Evolutionary conservation across 2,797 vertebrate genomes (phyloP).

Genomic region (Catamblyrhynchus diadema): DNA sequence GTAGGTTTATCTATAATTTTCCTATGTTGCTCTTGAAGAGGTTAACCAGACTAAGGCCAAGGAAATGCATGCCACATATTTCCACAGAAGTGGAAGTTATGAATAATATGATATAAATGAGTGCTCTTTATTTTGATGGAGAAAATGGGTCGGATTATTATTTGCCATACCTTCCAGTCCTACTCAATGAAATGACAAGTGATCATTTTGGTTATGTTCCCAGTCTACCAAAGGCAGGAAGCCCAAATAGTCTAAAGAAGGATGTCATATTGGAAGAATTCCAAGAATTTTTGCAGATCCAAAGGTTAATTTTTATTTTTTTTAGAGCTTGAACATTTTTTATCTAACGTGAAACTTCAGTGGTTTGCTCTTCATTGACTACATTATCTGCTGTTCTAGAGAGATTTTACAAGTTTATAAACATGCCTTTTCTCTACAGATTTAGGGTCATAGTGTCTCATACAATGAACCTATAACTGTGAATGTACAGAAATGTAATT

Average conservation of each 20-base stretch:
- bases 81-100: background rate
- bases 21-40: background rate
- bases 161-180: background rate
- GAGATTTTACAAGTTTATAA: background rate
- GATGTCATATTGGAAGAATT: background rate
- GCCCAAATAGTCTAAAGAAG: background rate
- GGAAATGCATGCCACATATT: background rate
- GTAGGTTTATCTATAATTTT: background rate
- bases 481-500: background rate
- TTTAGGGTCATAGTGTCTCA: background rate
- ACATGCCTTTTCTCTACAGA: background rate
- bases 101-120: background rate
- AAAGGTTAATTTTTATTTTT: background rate
- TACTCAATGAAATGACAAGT: background rate
- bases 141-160: background rate
- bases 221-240: background rate
- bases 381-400: background rate
- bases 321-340: background rate
- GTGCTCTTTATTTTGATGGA: background rate
- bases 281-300: background rate
- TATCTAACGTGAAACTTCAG: background rate
- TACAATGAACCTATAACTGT: background rate
- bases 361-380: background rate
- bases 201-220: background rate
- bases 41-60: background rate